Base-by-base conservation (phyloP, 1,140 invertebrate genomes). In the Drosophila triauraria region DNA sequence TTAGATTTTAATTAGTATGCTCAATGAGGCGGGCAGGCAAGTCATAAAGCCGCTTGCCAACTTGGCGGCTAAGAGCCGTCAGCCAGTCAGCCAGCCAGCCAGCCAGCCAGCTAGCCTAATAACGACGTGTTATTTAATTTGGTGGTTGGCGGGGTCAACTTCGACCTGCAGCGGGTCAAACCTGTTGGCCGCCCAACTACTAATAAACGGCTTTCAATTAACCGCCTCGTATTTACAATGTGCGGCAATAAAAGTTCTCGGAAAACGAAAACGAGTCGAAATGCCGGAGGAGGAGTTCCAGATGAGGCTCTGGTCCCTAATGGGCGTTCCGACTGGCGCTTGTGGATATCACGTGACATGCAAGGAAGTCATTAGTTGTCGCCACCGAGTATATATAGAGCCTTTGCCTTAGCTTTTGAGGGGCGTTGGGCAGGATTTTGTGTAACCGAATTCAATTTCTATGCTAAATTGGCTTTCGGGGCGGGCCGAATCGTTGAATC, bases 151-250 rank as follows among this genome's bases (percentile, higher is more conserved):
- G 54, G 35, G 46, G 60, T 35, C 58, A 46, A 20, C 23, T 46
- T 46, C 62, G 58, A 17, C 30, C 71, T 51, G 53, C 65, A 64
- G 47, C 61, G 30, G 67, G 61, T 75, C 62, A 60, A 68, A 88
- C 85, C 86, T 85, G 85, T 85, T 88, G 81, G 61, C 57, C 69
- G 44, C 58, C 74, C 61, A 58, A 51, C 75, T 69, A 84, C 87
- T 88, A 90, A 80, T 88, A 91, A 92, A 92, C 86, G 90, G 79
- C 91, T 87, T 92, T 92, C 91, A 92, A 91, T 92, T 92, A 92
- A 83, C 63, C 81, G 91, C 83, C 84, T 79, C 84, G 82, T 91
- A 91, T 91, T 91, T 91, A 91, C 90, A 88, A 92, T 92, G 91
- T 91, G 91, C 70, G 86, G 86, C 86, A 91, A 92, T 92, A 92